Base-by-base conservation (phyloP, 2,888 invertebrate genomes). In the Drosophila nr. medialis region DNA sequence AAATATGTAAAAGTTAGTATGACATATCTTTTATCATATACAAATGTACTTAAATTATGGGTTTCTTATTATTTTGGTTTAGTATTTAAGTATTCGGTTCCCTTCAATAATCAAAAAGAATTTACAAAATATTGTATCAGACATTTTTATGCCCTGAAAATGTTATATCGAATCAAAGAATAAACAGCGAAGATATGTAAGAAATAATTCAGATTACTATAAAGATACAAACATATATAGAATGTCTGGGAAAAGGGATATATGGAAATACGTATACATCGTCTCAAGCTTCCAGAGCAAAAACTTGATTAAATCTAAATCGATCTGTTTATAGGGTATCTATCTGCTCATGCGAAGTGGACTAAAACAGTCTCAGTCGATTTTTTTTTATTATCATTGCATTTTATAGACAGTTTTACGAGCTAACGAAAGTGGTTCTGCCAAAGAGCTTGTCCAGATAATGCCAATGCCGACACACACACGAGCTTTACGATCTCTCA, bases 401-500 rank as follows among this genome's bases (percentile, higher is more conserved):
- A 72, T 83, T 90, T 86, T 88, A 90, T 90, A 83, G 86, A 88
- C 86, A 83, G 79, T 83, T 90, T 86, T 86, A 86, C 86, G 89
- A 86, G 83, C 83, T 80, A 88, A 86, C 90, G 90, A 86, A 86
- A 86, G 90, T 86, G 90, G 90, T 86, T 90, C 83, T 80, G 86
- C 69, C 86, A 62, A 62, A 64, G 72, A 75, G 64, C 68, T 70
- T 58, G 73, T 76, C 58, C 72, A 72, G 86, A 86, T 84, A 86
- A 83, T 74, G 73, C 87, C 72, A 51, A 60, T 66, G 77, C 79
- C 79, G 64, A 67, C 77, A 73, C 32, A 54, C 66, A 70, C 74
- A 74, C 71, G 55, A 70, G 54, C 72, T 85, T 89, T 89, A 85
- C 85, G 85, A 85, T 81, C 81, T 61, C 30, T 49, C 58, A 45